Base-by-base conservation (phyloP, 2,888 invertebrate species). In the Nezara viridula region DNA sequence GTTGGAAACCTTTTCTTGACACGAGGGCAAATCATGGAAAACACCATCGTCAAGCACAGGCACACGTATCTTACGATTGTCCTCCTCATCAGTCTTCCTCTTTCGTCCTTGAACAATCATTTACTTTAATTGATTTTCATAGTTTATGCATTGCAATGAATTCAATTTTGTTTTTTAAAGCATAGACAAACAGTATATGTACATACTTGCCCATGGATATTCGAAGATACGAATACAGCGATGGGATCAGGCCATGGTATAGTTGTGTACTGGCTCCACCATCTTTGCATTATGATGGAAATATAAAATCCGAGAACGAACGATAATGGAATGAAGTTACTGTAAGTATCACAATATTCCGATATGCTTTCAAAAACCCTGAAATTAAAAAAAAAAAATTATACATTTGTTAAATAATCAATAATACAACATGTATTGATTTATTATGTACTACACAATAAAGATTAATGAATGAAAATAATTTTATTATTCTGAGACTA, bases 281-380 rank as follows among this genome's bases (percentile, higher is more conserved):
- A 98, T 92, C 98, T 95, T 90, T 96, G 96, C 96, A 98, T 98
- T 87, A 98, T 98, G 91, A 98, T 96, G 14, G 96, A 96, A 88
- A 98, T 98, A 93, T 98, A 98, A 94, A 98, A 98, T 91, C 98
- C 98, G 91, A 98, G 94, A 90, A 98, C 98, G 93, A 98, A 98
- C 10, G 98, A 98, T 91, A 98, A 93, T 24, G 98, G 98, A 92
- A 98, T 98, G 91, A 98, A 95, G 93, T 96, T 96, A 91, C 96
- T 96, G 93, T 97, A 97, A 91, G 95, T 95, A 92, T 96, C 95
- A 93, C 98, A 98, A 93, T 98, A 98, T 91, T 95, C 95, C 7
- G 96, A 96, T 88, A 98, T 94, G 90, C 95, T 95, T 93, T 97
- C 98, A 93, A 98, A 98, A 90, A 95, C 92, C 92, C 97, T 97